phyloP scores from a whole-genome alignment of 2,888 invertebrate species.

The Listrodromus nycthemerus region DNA sequence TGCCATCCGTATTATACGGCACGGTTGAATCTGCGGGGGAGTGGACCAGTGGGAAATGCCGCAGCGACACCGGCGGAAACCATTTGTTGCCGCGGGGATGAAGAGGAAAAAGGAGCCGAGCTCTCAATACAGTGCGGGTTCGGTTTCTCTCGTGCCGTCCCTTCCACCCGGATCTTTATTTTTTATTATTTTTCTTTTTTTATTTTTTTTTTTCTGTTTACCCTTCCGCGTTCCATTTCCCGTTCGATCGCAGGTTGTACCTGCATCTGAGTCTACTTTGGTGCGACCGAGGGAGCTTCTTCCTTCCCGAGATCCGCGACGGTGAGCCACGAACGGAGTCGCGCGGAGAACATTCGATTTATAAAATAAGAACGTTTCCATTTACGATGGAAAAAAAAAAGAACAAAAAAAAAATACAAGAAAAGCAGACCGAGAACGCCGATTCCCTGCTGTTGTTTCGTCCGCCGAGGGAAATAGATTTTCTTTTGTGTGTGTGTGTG shows the following conservation, averaged over 20 bases:
- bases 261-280: constrained; percentile 64
- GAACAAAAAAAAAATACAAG: neutral
- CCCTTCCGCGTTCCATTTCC: constrained; percentile 54
- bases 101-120: constrained; percentile 40
- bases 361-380: constrained; percentile 50
- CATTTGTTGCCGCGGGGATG: constrained; percentile 65
- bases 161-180: constrained; percentile 16
- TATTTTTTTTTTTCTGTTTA: constrained; percentile 30
- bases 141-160: constrained; percentile 16
- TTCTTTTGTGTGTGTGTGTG: too few species aligned
- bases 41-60: constrained; percentile 7
- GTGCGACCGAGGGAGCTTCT: constrained; percentile 44
- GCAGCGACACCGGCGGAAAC: constrained; percentile 52
- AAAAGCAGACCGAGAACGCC: neutral
- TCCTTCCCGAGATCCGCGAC: constrained; percentile 5
- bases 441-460: too few species aligned
- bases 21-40: constrained; percentile 17
- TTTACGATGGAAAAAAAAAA: neutral
- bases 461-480: constrained; percentile 1
- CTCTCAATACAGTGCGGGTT: constrained; percentile 14
- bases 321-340: neutral
- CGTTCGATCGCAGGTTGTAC: constrained; percentile 59
- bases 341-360: constrained; percentile 55
- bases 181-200: constrained; percentile 33
- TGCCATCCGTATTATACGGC: constrained; percentile 12